Evolutionary conservation across 1,140 invertebrate genomes (phyloP).

Genomic region (Cheumatopsyche charites): DNA sequence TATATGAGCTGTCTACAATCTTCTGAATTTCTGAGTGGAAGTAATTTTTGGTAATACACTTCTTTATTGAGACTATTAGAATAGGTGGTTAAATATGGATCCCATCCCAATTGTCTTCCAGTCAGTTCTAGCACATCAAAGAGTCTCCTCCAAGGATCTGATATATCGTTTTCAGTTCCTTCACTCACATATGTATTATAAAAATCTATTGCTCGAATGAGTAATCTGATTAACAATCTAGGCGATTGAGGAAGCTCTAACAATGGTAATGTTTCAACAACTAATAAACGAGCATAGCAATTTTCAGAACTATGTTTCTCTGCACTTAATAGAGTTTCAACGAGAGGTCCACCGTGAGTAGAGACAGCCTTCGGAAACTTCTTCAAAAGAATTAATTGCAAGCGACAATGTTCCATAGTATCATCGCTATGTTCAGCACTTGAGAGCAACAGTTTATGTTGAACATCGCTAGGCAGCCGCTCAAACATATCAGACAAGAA

Average conservation of each 20-base stretch:
- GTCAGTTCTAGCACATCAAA: constrained; percentile 77
- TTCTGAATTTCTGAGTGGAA: constrained; percentile 59
- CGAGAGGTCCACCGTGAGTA: constrained; percentile 75
- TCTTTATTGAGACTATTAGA: constrained; percentile 65
- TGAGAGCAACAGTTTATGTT: constrained; percentile 76
- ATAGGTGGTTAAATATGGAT: constrained; percentile 63
- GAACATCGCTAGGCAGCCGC: constrained; percentile 72
- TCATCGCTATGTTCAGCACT: constrained; percentile 86
- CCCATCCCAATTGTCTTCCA: constrained; percentile 82
- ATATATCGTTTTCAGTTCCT: constrained; percentile 69
- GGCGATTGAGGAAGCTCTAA: constrained; percentile 70
- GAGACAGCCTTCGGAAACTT: constrained; percentile 81
- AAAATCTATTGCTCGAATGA: constrained; percentile 67
- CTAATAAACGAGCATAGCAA: constrained; percentile 72
- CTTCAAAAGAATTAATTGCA: constrained; percentile 77
- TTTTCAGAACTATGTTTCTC: constrained; percentile 80
- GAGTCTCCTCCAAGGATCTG: constrained; percentile 79
- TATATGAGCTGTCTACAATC: constrained; percentile 68
- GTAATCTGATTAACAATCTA: constrained; percentile 70
- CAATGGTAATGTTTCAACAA: constrained; percentile 77
- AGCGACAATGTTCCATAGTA: constrained; percentile 84
- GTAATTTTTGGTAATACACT: constrained; percentile 72
- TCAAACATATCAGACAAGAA: constrained; percentile 72
- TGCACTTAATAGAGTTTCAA: constrained; percentile 76
- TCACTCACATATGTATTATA: constrained; percentile 69